Percentiles rank a stretch among this genome's conserved stretches.
phyloP scores from a whole-genome alignment of 2,888 invertebrate species.

The Sphecodes monilicornis region DNA sequence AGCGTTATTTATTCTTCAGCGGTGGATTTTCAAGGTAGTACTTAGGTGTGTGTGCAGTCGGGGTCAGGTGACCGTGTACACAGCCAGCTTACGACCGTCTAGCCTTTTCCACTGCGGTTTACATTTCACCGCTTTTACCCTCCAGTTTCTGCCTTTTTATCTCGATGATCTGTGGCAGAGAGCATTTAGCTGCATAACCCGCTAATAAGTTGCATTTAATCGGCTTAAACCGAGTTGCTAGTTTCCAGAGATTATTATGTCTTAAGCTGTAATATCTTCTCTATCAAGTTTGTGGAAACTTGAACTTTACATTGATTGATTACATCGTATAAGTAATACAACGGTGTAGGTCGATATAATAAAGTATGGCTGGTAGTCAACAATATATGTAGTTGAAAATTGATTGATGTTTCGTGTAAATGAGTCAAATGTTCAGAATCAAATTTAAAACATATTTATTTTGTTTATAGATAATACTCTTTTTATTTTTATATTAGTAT shows the following conservation, averaged over 20 bases:
- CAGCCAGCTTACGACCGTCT: not conserved
- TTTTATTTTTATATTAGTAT: not conserved
- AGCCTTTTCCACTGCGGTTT: slow-evolving; percentile 1
- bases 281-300: not conserved
- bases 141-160: not conserved
- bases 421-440: no score
- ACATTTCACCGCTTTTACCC: not conserved
- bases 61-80: slow-evolving; percentile 1
- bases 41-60: slow-evolving; percentile 7
- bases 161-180: not conserved
- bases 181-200: slow-evolving; percentile 7
- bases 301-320: not conserved
- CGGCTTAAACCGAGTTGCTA: slow-evolving; percentile 39
- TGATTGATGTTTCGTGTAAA: no score
- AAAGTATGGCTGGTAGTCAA: not conserved
- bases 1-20: slow-evolving; percentile 49
- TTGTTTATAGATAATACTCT: not conserved
- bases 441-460: no score
- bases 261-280: not conserved
- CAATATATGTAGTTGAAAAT: not conserved
- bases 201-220: slow-evolving; percentile 47
- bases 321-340: not conserved
- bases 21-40: slow-evolving; percentile 34
- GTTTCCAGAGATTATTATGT: not conserved
- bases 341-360: not conserved